Evolutionary conservation across 2,888 invertebrate genomes (phyloP).

Genomic region (Allacma fusca): DNA sequence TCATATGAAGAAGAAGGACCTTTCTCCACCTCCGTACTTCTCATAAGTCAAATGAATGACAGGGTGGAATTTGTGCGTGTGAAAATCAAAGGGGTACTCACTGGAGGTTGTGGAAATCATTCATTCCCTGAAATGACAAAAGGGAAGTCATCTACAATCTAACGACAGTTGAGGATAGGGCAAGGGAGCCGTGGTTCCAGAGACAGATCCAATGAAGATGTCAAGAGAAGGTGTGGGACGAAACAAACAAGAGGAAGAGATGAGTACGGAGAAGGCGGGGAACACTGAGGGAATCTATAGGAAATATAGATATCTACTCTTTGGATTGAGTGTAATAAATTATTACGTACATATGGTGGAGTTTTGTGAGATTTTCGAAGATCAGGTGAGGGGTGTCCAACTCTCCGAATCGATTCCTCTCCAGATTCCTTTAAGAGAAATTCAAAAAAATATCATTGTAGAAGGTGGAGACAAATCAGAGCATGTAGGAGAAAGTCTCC

Average conservation of each 20-base stretch:
- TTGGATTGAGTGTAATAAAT: slow-evolving; percentile 21
- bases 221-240: not conserved
- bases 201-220: slow-evolving; percentile 7
- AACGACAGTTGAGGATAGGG: slow-evolving; percentile 2
- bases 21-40: no score
- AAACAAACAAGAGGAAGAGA: no score
- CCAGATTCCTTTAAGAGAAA: slow-evolving; percentile 56
- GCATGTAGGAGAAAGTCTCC: not conserved
- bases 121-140: not conserved
- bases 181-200: not conserved
- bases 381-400: slow-evolving; percentile 51
- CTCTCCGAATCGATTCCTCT: slow-evolving; percentile 59
- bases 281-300: slow-evolving; percentile 21
- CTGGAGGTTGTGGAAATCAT: not conserved
- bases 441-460: no score
- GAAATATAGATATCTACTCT: slow-evolving; percentile 35
- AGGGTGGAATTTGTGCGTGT: no score
- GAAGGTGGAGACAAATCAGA: no score
- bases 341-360: slow-evolving; percentile 60
- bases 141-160: not conserved
- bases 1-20: no score
- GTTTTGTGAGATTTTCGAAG: slow-evolving; percentile 57
- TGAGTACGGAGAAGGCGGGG: slow-evolving; percentile 2
- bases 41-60: no score
- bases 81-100: no score